Conservation (phyloP, 2,797 vertebrate genomes). For the Astyanax mexicanus region DNA sequence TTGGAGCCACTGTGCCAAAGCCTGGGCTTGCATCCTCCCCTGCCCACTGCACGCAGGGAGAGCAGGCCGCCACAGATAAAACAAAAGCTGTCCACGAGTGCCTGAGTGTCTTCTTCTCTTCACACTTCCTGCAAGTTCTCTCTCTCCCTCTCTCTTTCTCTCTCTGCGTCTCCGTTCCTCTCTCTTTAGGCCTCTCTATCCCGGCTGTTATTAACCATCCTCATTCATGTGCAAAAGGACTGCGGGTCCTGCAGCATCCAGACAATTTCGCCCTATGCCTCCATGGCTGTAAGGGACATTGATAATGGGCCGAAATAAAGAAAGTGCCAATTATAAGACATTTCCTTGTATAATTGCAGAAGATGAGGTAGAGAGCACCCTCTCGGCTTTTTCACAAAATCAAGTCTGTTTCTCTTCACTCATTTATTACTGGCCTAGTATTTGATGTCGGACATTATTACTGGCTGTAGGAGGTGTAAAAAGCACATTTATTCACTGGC, state of each 20-base stretch:
- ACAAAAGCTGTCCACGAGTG: slow-evolving; percentile 46
- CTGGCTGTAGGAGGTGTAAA: slow-evolving; percentile 36
- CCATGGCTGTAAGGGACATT: slow-evolving; percentile 74
- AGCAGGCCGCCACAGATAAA: slow-evolving; percentile 32
- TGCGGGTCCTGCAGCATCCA: slow-evolving; percentile 51
- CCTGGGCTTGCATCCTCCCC: slow-evolving; percentile 43
- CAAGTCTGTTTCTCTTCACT: slow-evolving; percentile 52
- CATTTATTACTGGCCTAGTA: slow-evolving; percentile 41
- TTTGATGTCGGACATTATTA: slow-evolving; percentile 53
- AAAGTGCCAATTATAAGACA: slow-evolving; percentile 78
- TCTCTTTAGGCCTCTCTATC: not conserved
- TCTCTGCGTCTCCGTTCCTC: not conserved
- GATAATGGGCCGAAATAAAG: slow-evolving; percentile 79
- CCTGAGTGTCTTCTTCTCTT: slow-evolving; percentile 20
- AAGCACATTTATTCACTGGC: not conserved
- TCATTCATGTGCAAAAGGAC: slow-evolving; percentile 60
- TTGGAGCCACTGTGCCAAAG: slow-evolving; percentile 32
- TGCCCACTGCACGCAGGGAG: slow-evolving; percentile 35
- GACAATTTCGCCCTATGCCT: slow-evolving; percentile 36
- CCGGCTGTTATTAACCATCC: slow-evolving; percentile 50
- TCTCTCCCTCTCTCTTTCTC: not conserved
- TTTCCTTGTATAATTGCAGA: slow-evolving; percentile 75
- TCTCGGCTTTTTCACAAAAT: slow-evolving; percentile 64
- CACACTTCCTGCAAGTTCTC: not conserved
- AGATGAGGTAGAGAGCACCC: slow-evolving; percentile 70